Base-by-base conservation (phyloP, 2,888 invertebrate species). In the Acleris cristana region DNA sequence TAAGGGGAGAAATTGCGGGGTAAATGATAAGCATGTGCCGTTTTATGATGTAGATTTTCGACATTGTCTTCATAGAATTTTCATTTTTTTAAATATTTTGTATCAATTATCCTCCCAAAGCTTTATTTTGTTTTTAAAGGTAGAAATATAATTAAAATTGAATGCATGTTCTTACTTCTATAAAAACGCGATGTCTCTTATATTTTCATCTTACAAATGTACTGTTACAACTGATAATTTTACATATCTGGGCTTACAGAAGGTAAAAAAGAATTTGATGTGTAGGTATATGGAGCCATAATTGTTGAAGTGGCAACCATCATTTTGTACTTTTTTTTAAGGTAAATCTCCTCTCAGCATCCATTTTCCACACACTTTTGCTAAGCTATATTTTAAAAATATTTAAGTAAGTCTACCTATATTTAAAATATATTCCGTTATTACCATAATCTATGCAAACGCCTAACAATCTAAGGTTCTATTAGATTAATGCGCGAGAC, bases 401-500 rank as follows among this genome's bases (percentile, higher is more conserved):
- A n/a, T n/a, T n/a, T n/a, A n/a, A n/a, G n/a, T n/a, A n/a, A 51
- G 18, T 30, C 26, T 30, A 7, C 7, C 7, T 3, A 10, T 7
- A 34, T 34, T 55, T 10, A 12, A 26, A 8, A 2, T 16, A 57
- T n/a, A 16, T 44, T 23, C 21, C n/a, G 6, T n/a, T 19, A 23
- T 57, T 18, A 14, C 3, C 26, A 30, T 30, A 30, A 23, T 57
- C 30, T 21, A 12, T 44, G 7, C 57, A 12, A 45, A 16, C 45
- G 12, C 7, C 23, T 16, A 21, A 21, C 34, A 34, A 18, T 60
- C 23, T 34, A 18, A 62, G 61, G 53, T 44, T 44, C 58, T 45
- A 62, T 54, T 62, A 53, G 23, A 44, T 62, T 53, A 53, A 60
- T 62, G 53, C 23, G 23, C 44, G 12, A 52, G 53, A 62, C 45